Base-by-base conservation (phyloP, 2,797 vertebrate genomes). In the Arnoldichthys spilopterus region DNA sequence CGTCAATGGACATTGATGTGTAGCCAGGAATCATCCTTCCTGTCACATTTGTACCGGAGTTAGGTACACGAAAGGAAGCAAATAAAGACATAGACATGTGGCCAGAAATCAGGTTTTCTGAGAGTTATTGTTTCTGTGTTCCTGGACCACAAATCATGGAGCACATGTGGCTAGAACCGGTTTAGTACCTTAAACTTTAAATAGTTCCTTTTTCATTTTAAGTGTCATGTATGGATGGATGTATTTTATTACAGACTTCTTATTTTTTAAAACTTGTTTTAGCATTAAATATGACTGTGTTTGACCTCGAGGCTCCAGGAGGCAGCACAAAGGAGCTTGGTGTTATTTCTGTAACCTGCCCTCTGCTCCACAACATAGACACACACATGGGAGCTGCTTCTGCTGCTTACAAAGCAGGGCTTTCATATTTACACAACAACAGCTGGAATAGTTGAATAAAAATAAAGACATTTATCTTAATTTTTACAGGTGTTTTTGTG, bases 301-400 rank as follows among this genome's bases (percentile, higher is more conserved):
- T 40, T 72, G 71, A 77, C 40, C 76, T 70, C 59, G 54, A 5
- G 54, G 76, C 54, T 22, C 67, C 45, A 32, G 22, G 32, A 30
- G 26, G 37, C 13, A 26, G 47, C 28, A n/a, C 3, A 71, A 77
- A 79, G 68, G 51, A n/a, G 22, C 70, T 62, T 51, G 37, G 34
- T 78, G 59, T 63, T 64, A 22, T 72, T 12, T 12, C 61, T 62
- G 53, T 54, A 68, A 59, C 71, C 64, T 82, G 68, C 61, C 26
- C 72, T 34, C 61, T 85, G n/a, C 82, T 28, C 75, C 24, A 53
- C 74, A 70, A 85, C 54, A 4, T 45, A 70, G 71, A 53, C n/a
- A n/a, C n/a, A n/a, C n/a, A n/a, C 67, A 66, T 70, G n/a, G 8
- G 34, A 77, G 26, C 3, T 74, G 24, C 61, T 77, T 5, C 82